A percentile compares a stretch with the other conserved stretches of the same genome.
phyloP scores from a whole-genome alignment of 2,797 vertebrate species.

The Potorous gilbertii region DNA sequence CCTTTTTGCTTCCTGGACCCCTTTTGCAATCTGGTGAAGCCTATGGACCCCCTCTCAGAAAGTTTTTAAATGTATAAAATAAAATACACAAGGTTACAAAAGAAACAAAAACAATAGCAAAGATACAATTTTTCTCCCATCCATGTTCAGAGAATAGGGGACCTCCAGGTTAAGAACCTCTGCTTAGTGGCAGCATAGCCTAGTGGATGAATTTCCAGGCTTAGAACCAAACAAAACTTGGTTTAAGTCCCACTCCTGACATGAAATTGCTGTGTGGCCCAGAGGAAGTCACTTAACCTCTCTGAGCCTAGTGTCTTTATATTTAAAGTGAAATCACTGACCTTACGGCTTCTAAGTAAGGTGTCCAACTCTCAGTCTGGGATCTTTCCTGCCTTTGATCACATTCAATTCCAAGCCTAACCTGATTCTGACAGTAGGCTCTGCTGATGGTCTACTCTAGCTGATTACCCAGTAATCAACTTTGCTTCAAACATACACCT shows the following conservation, averaged over 20 bases:
- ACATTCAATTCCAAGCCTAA: not conserved
- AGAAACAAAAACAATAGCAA: not conserved
- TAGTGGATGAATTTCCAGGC: not conserved
- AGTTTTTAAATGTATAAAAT: not conserved
- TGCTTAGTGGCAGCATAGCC: not conserved
- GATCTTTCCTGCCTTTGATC: not conserved
- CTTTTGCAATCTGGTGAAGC: not conserved
- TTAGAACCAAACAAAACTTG: not conserved
- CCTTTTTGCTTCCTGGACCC: not conserved
- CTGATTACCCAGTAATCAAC: not conserved
- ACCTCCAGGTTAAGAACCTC: not conserved
- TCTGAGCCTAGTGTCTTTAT: not conserved
- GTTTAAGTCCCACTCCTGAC: not conserved
- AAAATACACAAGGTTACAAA: not conserved
- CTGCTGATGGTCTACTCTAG: not conserved
- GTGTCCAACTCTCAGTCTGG: not conserved
- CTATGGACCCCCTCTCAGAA: not conserved
- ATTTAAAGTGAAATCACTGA: not conserved
- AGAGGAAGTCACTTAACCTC: not conserved
- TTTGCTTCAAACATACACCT: not conserved
- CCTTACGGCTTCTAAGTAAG: not conserved
- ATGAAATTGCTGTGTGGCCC: not conserved
- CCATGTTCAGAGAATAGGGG: not conserved
- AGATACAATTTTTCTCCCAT: not conserved
- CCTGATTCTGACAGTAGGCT: not conserved